Evolutionary conservation across 2,797 vertebrate genomes (phyloP), one percentile per base, ranked within the genome.

Genomic region (Pelodytes ibericus): DNA sequence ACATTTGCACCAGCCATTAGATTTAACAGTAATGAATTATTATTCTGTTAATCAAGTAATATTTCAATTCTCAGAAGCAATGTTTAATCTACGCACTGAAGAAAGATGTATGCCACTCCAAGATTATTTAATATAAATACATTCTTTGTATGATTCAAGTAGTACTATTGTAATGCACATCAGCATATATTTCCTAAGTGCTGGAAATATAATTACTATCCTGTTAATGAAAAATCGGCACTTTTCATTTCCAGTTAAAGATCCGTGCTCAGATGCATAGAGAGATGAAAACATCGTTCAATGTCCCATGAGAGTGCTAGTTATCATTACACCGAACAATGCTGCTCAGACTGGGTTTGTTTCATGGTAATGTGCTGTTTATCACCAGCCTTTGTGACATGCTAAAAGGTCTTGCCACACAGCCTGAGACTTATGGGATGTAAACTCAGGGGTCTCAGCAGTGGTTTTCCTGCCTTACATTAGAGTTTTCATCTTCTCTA

Each of bases 201-300:
- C 26, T 58, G 41, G 29, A 76, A 58, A 60, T 53, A 39, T 72
- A 71, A 72, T 78, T 72, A 72, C 33, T 44, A 49, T 31, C 41
- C 66, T 62, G 44, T 57, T 73, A 49, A 62, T 79, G 39, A 72
- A 88, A 87, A 91, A 91, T 92, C 92, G 93, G 91, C 91, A 94
- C 93, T 93, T 95, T 94, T 94, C 93, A 92, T 94, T 88, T 91
- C 84, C 84, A 89, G 93, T 92, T 93, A 93, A 93, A 94, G 89
- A 90, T 77, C 84, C 88, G 80, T 72, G 81, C 94, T 95, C 93
- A 92, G 94, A 95, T 94, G 93, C 91, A 91, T 89, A 83, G 83
- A 0, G 88, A 87, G 89, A 89, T 84, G 82, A 92, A 93, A 92
- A 87, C 89, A 86, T 85, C 86, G 86, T 84, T 80, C 80, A 67